These are phyloP conservation scores for Acanthosepion lycidas DNA, from an alignment of 2,888 invertebrate species.

Conservation along the genomic window DNA sequence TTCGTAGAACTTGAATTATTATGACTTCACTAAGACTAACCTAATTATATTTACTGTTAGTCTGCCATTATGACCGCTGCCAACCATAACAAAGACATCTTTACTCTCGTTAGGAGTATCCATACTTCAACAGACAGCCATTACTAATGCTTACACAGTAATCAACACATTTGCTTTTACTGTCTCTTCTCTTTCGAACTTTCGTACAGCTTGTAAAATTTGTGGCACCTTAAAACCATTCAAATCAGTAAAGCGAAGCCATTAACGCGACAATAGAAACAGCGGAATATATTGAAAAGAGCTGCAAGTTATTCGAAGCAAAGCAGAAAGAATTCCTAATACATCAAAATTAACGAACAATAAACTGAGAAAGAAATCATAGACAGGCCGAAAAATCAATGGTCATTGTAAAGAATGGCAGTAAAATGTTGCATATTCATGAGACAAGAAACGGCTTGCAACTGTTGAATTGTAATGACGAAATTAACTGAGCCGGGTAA, in stretches of 20 bases:
- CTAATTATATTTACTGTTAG: no score
- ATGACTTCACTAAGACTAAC: no score
- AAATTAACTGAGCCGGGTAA: not conserved
- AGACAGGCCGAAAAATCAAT: not conserved
- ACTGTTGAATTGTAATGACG: not conserved
- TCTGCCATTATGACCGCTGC: no score
- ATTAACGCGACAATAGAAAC: not conserved
- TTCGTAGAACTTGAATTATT: no score
- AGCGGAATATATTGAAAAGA: not conserved
- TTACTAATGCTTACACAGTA: not conserved
- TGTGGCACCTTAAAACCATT: slow-evolving; percentile 2
- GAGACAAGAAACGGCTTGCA: not conserved
- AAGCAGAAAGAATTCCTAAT: no score
- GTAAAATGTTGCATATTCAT: slow-evolving; percentile 4
- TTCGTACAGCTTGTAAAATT: not conserved
- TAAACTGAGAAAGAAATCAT: not conserved
- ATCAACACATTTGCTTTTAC: not conserved
- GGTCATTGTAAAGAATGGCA: not conserved
- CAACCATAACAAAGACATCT: no score
- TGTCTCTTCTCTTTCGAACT: not conserved
- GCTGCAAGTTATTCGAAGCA: no score
- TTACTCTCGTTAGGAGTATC: not conserved
- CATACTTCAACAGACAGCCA: not conserved
- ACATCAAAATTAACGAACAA: no score
- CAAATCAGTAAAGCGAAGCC: not conserved